Evolutionary conservation across 2,113 vertebrate species (phyloP), one percentile per base, ranked within the genome.

Genomic region (Plotosus lineatus): DNA sequence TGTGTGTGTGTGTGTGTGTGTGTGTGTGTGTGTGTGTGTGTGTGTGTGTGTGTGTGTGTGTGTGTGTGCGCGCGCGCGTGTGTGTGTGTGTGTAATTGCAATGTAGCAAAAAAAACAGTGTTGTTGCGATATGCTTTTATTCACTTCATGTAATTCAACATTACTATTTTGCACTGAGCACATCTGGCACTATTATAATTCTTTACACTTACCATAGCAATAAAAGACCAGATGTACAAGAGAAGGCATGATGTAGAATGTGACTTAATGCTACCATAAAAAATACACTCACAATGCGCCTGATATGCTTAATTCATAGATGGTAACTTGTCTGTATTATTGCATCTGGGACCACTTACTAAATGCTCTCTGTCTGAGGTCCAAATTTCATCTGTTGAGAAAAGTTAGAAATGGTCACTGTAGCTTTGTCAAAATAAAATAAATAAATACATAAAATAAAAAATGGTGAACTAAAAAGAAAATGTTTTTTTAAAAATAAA

Each of bases 321-420:
- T 40, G 42, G 23, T 68, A 44, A n/a, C 23, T 69, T 69, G 15
- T 44, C 40, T 15, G 12, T 44, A 4, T 42, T 38, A 42, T 42
- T 68, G 10, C 23, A 44, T 26, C 23, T 69, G 23, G 65, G n/a
- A 44, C 3, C n/a, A 69, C n/a, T 66, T 40, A 26, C 21, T 26
- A 44, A 44, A 28, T n/a, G 26, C 26, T 26, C 42, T 48, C 26
- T 48, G 12, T 42, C 15, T 26, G 12, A 42, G 14, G 42, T 46
- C 14, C n/a, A 71, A 31, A 31, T 48, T 28, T 48, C n/a, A 48
- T n/a, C n/a, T 48, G 26, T 19, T 31, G n/a, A 69, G 42, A 69
- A 69, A 46, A 19, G 42, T 71, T 31, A 46, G 6, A 71, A 71
- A 71, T 71, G 15, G 42, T 71, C 42, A 48, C 65, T 40, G n/a